Base-by-base conservation (phyloP, 2,888 invertebrate species). In the Yponomeuta sedellus region DNA sequence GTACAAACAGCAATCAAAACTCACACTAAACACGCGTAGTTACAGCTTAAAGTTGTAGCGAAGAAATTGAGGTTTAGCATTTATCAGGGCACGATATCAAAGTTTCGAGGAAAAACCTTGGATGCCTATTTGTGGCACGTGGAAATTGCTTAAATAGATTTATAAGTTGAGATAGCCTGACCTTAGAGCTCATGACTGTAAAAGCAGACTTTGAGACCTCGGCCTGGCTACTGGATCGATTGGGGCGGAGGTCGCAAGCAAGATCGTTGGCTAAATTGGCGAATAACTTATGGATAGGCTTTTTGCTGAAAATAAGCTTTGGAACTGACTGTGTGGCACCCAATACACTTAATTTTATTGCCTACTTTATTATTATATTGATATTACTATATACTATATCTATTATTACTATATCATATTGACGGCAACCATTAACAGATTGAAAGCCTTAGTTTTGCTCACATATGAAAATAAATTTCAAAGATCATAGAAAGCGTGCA, bases 231-330 rank as follows among this genome's bases (percentile, higher is more conserved):
- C 69, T 68, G 66, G 72, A 82, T 81, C 81, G 86, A 88, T 87
- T 82, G 82, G 74, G 75, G 65, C 70, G 70, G 76, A 78, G 78
- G 77, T 75, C 82, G 80, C 77, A 78, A 82, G 82, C 77, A 77
- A 83, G 76, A 79, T 79, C 80, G 79, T 77, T 75, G 76, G 76
- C 67, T 68, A 70, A 79, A 83, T 85, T 86, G 73, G 83, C 86
- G 81, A 87, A 85, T 78, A 79, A 77, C 75, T 78, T 76, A 77
- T 78, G 74, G 78, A 58, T 66, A 34, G 20, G 6, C 12, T 20
- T 19, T 20, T 22, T 20, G 8, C 4, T 59, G n/a, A 11, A 20
- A 22, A 10, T 59, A 11, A 59, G 11, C 59, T 12, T 22, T 22
- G 25, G 25, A 59, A 25, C 59, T 59, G 22, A 19, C 2, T 12